These are phyloP conservation scores for Adelosebastes latens DNA, from an alignment of 2,797 vertebrate genomes.

Conservation along the genomic window DNA sequence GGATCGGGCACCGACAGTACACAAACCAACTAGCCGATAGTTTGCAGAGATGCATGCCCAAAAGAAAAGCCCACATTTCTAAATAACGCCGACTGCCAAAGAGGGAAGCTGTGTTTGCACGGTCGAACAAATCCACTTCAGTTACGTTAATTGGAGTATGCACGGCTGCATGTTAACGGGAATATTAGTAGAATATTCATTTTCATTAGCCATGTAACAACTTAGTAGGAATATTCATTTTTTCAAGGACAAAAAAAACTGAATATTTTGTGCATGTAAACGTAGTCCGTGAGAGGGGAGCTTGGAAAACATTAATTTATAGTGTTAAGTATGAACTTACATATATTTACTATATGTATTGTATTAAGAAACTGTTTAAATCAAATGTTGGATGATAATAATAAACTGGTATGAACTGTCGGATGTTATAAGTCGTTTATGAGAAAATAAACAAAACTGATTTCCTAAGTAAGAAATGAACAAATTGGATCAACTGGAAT, in stretches of 20 bases:
- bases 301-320: background rate
- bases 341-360: slow-evolving; percentile 20
- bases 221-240: background rate
- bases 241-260: fast-evolving
- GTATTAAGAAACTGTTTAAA: slow-evolving; percentile 10
- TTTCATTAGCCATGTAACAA: background rate
- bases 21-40: no score
- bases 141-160: no score
- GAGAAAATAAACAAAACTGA: background rate
- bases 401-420: background rate
- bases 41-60: no score
- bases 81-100: no score
- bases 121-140: no score
- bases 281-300: background rate
- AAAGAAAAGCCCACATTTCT: no score
- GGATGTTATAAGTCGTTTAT: background rate
- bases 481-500: background rate
- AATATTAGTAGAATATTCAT: background rate
- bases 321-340: background rate
- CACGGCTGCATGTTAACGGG: no score
- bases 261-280: background rate
- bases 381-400: slow-evolving; percentile 16
- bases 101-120: no score
- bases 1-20: no score
- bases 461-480: background rate